phyloP scores from a whole-genome alignment of 2,113 vertebrate species.

The Pampusana beccarii region DNA sequence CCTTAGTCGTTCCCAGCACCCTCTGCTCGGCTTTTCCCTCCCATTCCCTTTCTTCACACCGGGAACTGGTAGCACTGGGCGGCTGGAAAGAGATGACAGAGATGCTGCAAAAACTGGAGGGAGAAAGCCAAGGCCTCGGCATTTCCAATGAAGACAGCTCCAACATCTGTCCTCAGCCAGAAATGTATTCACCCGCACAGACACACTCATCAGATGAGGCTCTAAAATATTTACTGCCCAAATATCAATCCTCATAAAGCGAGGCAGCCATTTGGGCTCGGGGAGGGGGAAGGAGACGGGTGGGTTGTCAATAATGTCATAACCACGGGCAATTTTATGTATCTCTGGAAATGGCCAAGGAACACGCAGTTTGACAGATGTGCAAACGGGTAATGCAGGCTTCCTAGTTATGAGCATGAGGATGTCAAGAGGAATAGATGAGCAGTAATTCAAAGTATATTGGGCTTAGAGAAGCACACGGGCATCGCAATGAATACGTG shows the following conservation, averaged over 20 bases:
- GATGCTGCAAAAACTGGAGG: neutral
- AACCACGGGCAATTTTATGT: conserved; percentile 69
- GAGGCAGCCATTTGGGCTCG: conserved; percentile 23
- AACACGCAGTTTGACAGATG: conserved; percentile 69
- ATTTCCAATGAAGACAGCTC: conserved; percentile 8
- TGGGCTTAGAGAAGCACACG: conserved; percentile 24
- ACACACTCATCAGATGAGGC: conserved; percentile 59
- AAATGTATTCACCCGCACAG: conserved; percentile 59
- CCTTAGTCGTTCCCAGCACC: neutral
- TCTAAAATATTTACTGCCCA: conserved; percentile 72
- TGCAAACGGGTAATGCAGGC: conserved; percentile 54
- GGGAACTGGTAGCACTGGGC: neutral
- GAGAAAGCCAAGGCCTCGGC: neutral
- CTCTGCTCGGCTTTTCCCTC: neutral
- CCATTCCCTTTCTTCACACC: neutral
- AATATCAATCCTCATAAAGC: conserved; percentile 73
- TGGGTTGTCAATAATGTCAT: conserved; percentile 58
- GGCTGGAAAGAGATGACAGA: neutral
- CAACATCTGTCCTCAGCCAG: conserved; percentile 66
- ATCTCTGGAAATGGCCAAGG: conserved; percentile 67
- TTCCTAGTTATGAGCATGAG: conserved; percentile 62
- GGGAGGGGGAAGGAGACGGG: conserved; percentile 11
- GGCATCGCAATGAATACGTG: neutral
- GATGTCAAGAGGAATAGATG: conserved; percentile 65
- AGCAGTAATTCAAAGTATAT: conserved; percentile 64